Evolutionary conservation across 2,888 invertebrate genomes (phyloP), one percentile per base, ranked within the genome.

Genomic region (Drosophila paranaensis): DNA sequence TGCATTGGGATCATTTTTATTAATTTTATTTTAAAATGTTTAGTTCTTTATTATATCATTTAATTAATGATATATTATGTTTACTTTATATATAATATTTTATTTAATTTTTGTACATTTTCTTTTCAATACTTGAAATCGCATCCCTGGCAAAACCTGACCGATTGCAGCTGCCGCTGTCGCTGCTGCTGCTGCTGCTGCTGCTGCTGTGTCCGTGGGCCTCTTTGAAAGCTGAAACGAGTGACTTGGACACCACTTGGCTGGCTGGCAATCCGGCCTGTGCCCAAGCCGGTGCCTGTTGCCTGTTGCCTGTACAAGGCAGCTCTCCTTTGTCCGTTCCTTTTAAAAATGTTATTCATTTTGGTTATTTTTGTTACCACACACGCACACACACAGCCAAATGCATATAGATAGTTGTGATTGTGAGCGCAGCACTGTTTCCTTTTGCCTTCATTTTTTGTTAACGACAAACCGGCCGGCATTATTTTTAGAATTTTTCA

Each of bases 401-500:
- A 51, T 69, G 65, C 66, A 69, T 70, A 70, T 64, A 74, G 66
- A 62, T 73, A 79, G 64, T 65, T 67, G 64, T 68, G 65, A 63
- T 71, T 72, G 81, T 68, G 74, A 66, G 64, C 79, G 69, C 71
- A 85, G 72, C 71, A 85, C 70, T 74, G 75, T 77, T 81, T 80
- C 61, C 48, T 40, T 62, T 57, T 51, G 39, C 54, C 54, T 54
- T 37, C 54, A 25, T 39, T 66, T 60, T 63, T 58, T 60, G 79
- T 88, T 78, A 89, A 79, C 79, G 76, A 81, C 83, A 90, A 90
- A 91, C 90, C 86, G 89, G 89, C 86, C 86, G 85, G 91, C 81
- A 81, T 88, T 91, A 91, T 91, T 91, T 91, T 90, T 91, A 91
- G 90, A 91, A 89, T 82, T 84, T 79, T 84, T 85, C 82, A 84